A percentile compares a stretch with the other conserved stretches of the same genome.
These are phyloP conservation scores for Drosophila sp. DNA, from an alignment of 1,140 invertebrate species.

Conservation along the genomic window DNA sequence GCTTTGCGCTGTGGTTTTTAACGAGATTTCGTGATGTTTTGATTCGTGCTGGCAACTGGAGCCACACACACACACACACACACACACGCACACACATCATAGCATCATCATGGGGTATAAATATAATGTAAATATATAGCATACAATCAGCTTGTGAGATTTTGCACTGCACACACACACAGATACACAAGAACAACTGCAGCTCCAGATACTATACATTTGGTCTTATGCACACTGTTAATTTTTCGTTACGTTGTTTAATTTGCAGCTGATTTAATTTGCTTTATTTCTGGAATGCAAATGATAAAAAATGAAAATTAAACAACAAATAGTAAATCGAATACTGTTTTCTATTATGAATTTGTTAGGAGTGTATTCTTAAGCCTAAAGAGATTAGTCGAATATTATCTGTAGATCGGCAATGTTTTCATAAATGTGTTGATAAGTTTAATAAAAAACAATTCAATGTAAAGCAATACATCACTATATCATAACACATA, in stretches of 20 bases:
- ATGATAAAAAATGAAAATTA: slow-evolving; percentile 14
- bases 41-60: slow-evolving; percentile 53
- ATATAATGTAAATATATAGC: slow-evolving; percentile 29
- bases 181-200: not conserved
- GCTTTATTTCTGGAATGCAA: slow-evolving; percentile 33
- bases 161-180: not conserved
- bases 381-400: no score
- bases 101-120: slow-evolving; percentile 26
- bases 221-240: slow-evolving; percentile 1
- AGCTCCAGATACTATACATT: no score
- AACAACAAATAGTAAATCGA: not conserved
- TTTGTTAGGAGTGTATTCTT: no score
- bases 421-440: no score
- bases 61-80: slow-evolving; percentile 25
- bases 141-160: slow-evolving; percentile 4
- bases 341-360: not conserved
- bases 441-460: no score
- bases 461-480: no score
- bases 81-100: slow-evolving; percentile 2
- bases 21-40: slow-evolving; percentile 65
- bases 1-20: slow-evolving; percentile 53
- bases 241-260: not conserved
- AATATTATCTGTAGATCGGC: no score
- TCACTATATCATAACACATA: no score
- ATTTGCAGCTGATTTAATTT: slow-evolving; percentile 18